Percentiles rank a stretch among this genome's conserved stretches.
Conservation (phyloP, 2,888 invertebrate genomes). For the Perizoma flavofasciatum region DNA sequence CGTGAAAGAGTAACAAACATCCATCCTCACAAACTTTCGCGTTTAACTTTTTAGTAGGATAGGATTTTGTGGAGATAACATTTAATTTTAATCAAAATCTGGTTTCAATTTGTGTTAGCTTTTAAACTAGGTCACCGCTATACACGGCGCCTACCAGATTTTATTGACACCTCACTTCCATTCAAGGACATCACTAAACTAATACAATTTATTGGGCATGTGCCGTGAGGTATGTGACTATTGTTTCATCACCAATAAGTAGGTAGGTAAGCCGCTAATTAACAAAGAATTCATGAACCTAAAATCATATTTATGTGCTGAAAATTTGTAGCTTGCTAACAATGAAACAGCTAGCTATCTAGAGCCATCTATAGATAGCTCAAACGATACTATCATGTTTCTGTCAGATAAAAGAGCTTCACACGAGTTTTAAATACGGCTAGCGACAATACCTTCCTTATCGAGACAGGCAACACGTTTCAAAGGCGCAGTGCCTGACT, state of each 20-base stretch:
- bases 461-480: no score
- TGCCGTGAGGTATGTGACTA: constrained; percentile 3
- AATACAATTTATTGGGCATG: constrained; percentile 17
- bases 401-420: no score
- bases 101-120: constrained; percentile 9
- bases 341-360: no score
- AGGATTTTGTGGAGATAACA: no score
- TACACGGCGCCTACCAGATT: constrained; percentile 12
- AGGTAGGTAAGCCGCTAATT: background rate
- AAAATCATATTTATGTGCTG: background rate
- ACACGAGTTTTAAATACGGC: no score
- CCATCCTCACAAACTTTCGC: no score
- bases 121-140: constrained; percentile 6
- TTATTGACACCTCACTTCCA: constrained; percentile 17
- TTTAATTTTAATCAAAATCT: background rate
- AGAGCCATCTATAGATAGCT: no score
- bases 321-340: background rate
- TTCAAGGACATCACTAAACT: constrained; percentile 22
- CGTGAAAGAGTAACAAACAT: no score
- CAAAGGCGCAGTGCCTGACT: no score
- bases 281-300: background rate
- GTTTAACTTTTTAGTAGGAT: no score
- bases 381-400: no score
- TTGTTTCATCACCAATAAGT: constrained; percentile 9
- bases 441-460: no score